A percentile compares a stretch with the other conserved stretches of the same genome.
Conservation (phyloP, 2,888 invertebrate species). For the Tinea pellionella region DNA sequence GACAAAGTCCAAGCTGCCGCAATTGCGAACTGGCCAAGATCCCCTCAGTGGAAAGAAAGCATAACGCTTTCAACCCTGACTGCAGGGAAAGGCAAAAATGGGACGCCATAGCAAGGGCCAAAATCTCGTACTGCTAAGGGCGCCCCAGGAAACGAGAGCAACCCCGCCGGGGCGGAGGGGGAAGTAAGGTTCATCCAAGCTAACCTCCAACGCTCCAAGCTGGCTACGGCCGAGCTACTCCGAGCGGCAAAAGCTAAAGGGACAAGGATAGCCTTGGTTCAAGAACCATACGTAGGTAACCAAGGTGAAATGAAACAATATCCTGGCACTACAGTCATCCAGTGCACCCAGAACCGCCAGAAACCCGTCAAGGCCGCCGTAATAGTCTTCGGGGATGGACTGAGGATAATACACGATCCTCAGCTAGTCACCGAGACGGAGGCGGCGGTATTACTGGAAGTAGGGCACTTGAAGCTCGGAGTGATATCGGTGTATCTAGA, state of each 20-base stretch:
- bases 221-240: slow-evolving; percentile 21
- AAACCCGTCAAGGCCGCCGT: slow-evolving; percentile 22
- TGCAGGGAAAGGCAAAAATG: neutral
- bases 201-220: slow-evolving; percentile 21
- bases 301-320: slow-evolving; percentile 18
- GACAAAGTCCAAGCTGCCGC: neutral
- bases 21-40: neutral
- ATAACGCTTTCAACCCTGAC: neutral
- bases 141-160: neutral
- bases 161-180: neutral
- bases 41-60: neutral
- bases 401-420: slow-evolving; percentile 20
- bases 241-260: slow-evolving; percentile 16
- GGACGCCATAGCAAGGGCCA: neutral
- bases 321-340: slow-evolving; percentile 20
- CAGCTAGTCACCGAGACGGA: slow-evolving; percentile 21
- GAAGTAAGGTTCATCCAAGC: slow-evolving; percentile 18
- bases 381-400: slow-evolving; percentile 17
- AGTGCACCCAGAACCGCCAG: slow-evolving; percentile 21
- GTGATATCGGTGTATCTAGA: slow-evolving; percentile 20
- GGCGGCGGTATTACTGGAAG: slow-evolving; percentile 17
- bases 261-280: slow-evolving; percentile 19
- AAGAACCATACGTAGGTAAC: slow-evolving; percentile 25
- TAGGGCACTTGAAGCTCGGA: slow-evolving; percentile 17
- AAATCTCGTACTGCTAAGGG: neutral